Conservation (phyloP, 35 echinoderm and acorn worm species). For the Ptychodera flava region DNA sequence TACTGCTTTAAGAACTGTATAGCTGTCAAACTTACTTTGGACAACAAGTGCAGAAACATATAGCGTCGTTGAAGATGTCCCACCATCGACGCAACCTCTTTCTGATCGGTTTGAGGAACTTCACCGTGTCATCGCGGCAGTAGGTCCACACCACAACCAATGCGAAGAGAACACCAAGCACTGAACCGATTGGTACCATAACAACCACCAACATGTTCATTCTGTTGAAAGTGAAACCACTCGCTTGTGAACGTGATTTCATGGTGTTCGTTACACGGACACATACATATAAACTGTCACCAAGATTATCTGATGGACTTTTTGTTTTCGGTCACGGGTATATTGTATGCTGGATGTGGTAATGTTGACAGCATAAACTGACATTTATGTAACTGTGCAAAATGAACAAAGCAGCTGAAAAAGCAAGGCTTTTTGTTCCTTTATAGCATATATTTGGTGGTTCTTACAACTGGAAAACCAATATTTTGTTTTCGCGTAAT, state of each 20-base stretch:
- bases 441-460: too few species aligned
- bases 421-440: too few species aligned
- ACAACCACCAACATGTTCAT: conserved; percentile 41
- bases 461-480: too few species aligned
- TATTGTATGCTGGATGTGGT: too few species aligned
- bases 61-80: conserved; percentile 30
- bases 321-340: too few species aligned
- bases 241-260: too few species aligned
- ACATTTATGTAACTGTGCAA: too few species aligned
- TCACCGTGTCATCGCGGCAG: conserved; percentile 74
- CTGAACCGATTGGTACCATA: conserved; percentile 28
- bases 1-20: too few species aligned
- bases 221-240: conserved; percentile 12
- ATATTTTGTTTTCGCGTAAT: too few species aligned
- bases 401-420: too few species aligned
- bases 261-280: too few species aligned
- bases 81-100: conserved; percentile 17
- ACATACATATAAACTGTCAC: background rate
- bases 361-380: too few species aligned
- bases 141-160: conserved; percentile 15
- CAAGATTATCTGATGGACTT: background rate
- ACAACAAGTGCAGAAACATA: conserved; percentile 65
- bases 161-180: background rate
- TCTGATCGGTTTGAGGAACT: conserved; percentile 56
- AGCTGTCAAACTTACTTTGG: conserved; percentile 66